phyloP scores from a whole-genome alignment of 2,888 invertebrate genomes.

The Clostera curtula region DNA sequence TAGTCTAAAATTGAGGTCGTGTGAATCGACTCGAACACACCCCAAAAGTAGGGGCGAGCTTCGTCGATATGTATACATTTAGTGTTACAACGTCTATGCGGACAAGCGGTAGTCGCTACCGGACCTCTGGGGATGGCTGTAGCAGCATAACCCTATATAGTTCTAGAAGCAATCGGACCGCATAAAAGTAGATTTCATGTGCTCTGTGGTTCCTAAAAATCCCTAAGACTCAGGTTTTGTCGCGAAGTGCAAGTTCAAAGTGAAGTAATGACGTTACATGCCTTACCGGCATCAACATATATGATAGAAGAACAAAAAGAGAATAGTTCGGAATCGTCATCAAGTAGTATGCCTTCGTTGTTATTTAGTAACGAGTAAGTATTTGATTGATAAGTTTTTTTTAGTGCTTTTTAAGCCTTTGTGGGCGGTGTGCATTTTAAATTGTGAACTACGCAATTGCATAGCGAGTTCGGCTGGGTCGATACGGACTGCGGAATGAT shows the following conservation, averaged over 20 bases:
- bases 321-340: slow-evolving; percentile 57
- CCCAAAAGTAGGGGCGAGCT: slow-evolving; percentile 40
- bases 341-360: slow-evolving; percentile 77
- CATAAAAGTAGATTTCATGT: slow-evolving; percentile 39
- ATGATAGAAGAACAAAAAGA: slow-evolving; percentile 65
- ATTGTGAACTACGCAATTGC: too few relatives aligned
- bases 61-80: slow-evolving; percentile 17
- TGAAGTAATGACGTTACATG: slow-evolving; percentile 74
- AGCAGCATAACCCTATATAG: slow-evolving; percentile 34
- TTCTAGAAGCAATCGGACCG: slow-evolving; percentile 30
- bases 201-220: slow-evolving; percentile 36
- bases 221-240: slow-evolving; percentile 32
- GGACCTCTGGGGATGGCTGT: slow-evolving; percentile 57
- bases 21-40: slow-evolving; percentile 24
- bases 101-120: slow-evolving; percentile 41
- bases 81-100: slow-evolving; percentile 38
- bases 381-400: slow-evolving; percentile 29
- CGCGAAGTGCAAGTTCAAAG: slow-evolving; percentile 52
- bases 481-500: too few relatives aligned
- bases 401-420: slow-evolving; percentile 32
- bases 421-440: too few relatives aligned
- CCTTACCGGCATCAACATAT: slow-evolving; percentile 61
- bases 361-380: slow-evolving; percentile 79
- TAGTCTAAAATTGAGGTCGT: slow-evolving; percentile 32
- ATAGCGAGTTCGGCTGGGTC: too few relatives aligned